Base-by-base conservation (phyloP, 1,140 invertebrate species). In the Scaptomyza montana region DNA sequence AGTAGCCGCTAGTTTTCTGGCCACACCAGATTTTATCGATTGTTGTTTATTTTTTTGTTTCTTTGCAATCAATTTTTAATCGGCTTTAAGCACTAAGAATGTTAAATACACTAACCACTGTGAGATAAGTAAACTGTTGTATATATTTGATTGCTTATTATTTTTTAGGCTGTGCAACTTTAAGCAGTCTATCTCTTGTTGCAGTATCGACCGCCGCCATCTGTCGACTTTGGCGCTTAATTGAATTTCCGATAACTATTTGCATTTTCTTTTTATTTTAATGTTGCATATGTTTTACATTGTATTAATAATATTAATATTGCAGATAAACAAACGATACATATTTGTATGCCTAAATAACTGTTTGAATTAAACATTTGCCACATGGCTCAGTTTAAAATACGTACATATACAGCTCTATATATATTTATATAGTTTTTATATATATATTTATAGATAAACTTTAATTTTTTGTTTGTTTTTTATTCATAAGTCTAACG, bases 231-330 rank as follows among this genome's bases (percentile, higher is more conserved):
- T 30, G 8, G 45, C 47, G 76, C 13, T 5, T 45, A 39, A 65
- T 49, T 70, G 9, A 47, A 78, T n/a, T 47, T 13, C 4, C 43
- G 28, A 67, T 36, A 4, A 3, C 47, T 0, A 33, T 64, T 74
- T 77, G 75, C 67, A 61, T 57, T 64, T 71, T 64, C 13, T 54
- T 76, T 86, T 86, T 84, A 87, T 87, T 87, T 55, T 76, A 54
- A 89, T 78, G 77, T 89, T 79, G 82, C 78, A 89, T 89, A 89
- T 82, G 79, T 84, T 89, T 84, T 89, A 89, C 84, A 89, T 89
- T 89, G 85, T 74, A 84, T 89, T 87, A 87, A 87, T 87, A 87
- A 87, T 77, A 89, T 89, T 89, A 89, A 89, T 89, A 89, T 89
- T 89, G 84, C 84, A 89, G 84, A 89, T 89, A 89, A 89, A 89